These are phyloP conservation scores for Dendrophyllia cribrosa DNA, from an alignment of 64 coral and sea anemone genomes.

Conservation along the genomic window DNA sequence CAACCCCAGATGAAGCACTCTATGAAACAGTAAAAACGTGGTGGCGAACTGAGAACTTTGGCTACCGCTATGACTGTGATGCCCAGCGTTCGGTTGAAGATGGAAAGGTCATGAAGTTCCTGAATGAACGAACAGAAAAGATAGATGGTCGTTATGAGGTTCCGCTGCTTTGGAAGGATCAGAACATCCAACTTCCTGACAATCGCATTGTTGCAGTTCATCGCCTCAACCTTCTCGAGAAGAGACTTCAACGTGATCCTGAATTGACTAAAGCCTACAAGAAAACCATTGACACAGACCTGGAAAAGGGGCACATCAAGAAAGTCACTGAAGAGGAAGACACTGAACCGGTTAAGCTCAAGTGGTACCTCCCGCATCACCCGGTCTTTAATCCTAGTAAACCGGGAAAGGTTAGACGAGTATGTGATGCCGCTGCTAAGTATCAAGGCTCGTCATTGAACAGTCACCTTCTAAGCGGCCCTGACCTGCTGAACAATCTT, in stretches of 20 bases:
- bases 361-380: constrained; percentile 27
- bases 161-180: background rate
- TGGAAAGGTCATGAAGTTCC: background rate
- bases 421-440: constrained; percentile 46
- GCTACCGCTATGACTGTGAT: background rate
- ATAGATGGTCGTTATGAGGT: constrained; percentile 26
- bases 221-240: background rate
- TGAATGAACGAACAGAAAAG: background rate
- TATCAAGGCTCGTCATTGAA: constrained; percentile 37
- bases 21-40: background rate
- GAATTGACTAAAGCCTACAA: background rate
- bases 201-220: background rate
- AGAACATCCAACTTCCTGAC: background rate
- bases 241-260: background rate
- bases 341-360: background rate
- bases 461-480: constrained; percentile 20
- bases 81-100: background rate
- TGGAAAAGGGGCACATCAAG: constrained; percentile 5
- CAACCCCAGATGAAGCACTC: background rate
- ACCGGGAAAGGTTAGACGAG: constrained; percentile 25
- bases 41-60: constrained; percentile 1
- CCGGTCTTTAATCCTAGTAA: background rate
- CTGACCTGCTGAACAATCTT: constrained; percentile 17
- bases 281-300: constrained; percentile 8
- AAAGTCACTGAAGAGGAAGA: background rate